Evolutionary conservation across 1,140 invertebrate species (phyloP).

Genomic region (Elysia chlorotica): DNA sequence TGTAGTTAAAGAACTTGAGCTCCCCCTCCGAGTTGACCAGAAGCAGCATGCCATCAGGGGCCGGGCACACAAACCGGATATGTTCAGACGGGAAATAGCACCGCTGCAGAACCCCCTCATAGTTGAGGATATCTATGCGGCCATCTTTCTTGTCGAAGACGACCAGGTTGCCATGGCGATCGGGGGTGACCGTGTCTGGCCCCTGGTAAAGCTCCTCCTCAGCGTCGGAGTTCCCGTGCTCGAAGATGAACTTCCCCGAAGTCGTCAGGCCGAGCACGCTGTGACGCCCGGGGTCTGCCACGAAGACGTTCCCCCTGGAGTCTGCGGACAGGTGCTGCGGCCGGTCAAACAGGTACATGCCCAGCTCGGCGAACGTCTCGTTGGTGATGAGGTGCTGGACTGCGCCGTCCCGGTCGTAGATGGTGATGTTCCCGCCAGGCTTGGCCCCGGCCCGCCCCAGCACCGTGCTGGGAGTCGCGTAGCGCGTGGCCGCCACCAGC

Average conservation of each 20-base stretch:
- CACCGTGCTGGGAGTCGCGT: slow-evolving; percentile 32
- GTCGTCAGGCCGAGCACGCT: slow-evolving; percentile 39
- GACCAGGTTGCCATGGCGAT: slow-evolving; percentile 41
- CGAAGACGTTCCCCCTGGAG: slow-evolving; percentile 35
- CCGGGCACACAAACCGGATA: slow-evolving; percentile 39
- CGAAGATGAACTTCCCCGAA: slow-evolving; percentile 42
- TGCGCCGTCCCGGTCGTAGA: slow-evolving; percentile 42
- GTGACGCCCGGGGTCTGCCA: slow-evolving; percentile 47
- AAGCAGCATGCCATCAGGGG: slow-evolving; percentile 42
- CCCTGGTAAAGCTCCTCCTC: slow-evolving; percentile 49
- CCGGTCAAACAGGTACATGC: slow-evolving; percentile 42
- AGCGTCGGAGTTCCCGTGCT: slow-evolving; percentile 48
- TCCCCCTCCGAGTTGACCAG: slow-evolving; percentile 39
- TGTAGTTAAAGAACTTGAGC: slow-evolving; percentile 49
- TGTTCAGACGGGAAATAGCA: slow-evolving; percentile 42
- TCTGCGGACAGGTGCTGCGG: slow-evolving; percentile 42
- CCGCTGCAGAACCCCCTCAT: slow-evolving; percentile 43
- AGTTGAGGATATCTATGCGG: slow-evolving; percentile 42
- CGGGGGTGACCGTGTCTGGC: slow-evolving; percentile 43
- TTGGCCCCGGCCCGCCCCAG: slow-evolving; percentile 41
- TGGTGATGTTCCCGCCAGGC: slow-evolving; percentile 48
- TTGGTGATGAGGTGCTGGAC: slow-evolving; percentile 44
- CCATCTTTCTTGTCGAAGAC: slow-evolving; percentile 51
- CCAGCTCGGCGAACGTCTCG: slow-evolving; percentile 39
- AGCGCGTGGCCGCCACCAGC: slow-evolving; percentile 48